These are phyloP conservation scores for Procambarus clarkii DNA, from an alignment of 1,140 invertebrate species.

Conservation along the genomic window DNA sequence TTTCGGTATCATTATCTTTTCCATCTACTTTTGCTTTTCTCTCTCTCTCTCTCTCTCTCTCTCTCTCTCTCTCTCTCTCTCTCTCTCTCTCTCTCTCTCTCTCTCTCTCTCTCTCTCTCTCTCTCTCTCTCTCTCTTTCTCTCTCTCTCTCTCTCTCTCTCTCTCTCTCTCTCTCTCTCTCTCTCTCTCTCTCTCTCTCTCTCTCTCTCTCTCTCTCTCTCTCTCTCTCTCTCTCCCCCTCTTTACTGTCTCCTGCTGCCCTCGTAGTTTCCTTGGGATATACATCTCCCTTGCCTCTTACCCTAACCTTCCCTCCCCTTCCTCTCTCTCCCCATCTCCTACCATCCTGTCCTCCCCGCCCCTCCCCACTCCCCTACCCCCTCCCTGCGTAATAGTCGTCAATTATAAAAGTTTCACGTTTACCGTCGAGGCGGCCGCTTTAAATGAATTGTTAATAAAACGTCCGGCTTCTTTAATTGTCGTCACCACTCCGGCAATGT, in stretches of 20 bases:
- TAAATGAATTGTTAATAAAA: not conserved
- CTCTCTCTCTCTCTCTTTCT: not conserved
- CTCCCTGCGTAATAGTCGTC: not conserved
- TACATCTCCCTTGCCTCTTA: too few relatives aligned
- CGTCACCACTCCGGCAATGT: not conserved
- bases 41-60: not conserved
- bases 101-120: not conserved
- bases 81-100: not conserved
- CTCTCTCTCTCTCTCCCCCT: too few relatives aligned
- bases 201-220: not conserved
- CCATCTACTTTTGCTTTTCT: not conserved
- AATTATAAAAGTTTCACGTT: not conserved
- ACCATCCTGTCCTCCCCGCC: too few relatives aligned
- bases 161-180: not conserved
- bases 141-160: not conserved
- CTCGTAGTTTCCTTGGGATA: too few relatives aligned
- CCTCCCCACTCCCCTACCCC: too few relatives aligned
- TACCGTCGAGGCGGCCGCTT: not conserved
- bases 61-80: too few relatives aligned
- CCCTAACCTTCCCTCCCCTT: too few relatives aligned
- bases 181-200: not conserved
- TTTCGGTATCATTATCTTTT: too few relatives aligned
- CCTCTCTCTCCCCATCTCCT: too few relatives aligned
- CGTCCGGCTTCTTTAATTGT: not conserved
- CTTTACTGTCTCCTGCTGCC: too few relatives aligned